These are phyloP conservation scores for Cheiracanthium punctorium DNA, from an alignment of 2,888 invertebrate genomes.

Conservation along the genomic window DNA sequence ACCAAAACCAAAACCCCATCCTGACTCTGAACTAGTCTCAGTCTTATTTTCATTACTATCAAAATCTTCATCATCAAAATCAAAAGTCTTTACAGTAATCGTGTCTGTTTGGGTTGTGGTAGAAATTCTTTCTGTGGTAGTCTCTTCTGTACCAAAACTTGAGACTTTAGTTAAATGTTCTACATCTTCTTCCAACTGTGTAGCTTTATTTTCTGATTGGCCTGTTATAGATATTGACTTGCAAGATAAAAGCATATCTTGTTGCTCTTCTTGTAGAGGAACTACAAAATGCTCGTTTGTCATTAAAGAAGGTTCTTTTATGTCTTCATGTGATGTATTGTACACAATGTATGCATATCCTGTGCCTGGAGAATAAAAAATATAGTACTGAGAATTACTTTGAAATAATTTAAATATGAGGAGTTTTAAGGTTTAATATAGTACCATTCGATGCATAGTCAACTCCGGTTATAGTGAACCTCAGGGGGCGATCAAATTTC, in stretches of 20 bases:
- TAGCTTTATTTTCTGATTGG: neutral
- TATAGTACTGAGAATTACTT: no score
- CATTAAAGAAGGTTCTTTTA: neutral
- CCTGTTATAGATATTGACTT: neutral
- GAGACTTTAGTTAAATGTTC: neutral
- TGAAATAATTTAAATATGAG: neutral
- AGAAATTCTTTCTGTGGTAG: neutral
- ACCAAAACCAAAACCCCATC: no score
- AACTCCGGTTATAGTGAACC: no score
- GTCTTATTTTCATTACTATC: no score
- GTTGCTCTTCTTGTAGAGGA: neutral
- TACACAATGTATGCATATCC: slow-evolving; percentile 3
- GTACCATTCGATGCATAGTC: no score
- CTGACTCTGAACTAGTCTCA: no score
- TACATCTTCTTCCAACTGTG: neutral
- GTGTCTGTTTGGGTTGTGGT: no score
- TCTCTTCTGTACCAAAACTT: neutral
- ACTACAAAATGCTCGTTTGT: neutral
- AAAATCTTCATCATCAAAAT: no score
- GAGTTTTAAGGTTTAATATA: no score
- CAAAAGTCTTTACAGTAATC: no score
- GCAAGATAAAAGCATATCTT: neutral
- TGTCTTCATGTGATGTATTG: neutral
- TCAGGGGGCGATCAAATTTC: no score
- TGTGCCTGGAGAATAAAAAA: neutral